Percentiles rank a stretch among this genome's conserved stretches.
These are phyloP conservation scores for Actinostola sp. DNA, from an alignment of 92 coral and sea anemone genomes.

Conservation along the genomic window DNA sequence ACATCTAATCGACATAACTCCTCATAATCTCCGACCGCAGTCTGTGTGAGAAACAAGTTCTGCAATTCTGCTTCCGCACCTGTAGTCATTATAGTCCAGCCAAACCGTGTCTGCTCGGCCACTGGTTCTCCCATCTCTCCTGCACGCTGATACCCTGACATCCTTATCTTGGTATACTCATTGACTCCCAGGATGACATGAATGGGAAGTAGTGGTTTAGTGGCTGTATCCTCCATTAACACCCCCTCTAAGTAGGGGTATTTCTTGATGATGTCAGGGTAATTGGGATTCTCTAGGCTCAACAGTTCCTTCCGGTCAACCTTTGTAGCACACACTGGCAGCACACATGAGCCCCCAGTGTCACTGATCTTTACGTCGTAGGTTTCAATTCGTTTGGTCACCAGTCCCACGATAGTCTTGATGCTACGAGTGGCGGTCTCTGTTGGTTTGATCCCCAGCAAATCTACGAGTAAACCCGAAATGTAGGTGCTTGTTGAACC, in stretches of 20 bases:
- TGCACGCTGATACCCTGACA: constrained; percentile 5
- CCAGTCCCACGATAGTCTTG: constrained; percentile 52
- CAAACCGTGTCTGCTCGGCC: not conserved
- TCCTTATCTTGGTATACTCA: constrained; percentile 25
- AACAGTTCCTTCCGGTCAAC: constrained; percentile 43
- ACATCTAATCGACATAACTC: no score
- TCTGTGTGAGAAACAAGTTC: constrained; percentile 12
- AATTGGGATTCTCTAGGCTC: constrained; percentile 27
- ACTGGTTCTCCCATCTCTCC: constrained; percentile 12
- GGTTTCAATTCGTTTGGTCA: constrained; percentile 37
- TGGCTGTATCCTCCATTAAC: constrained; percentile 23
- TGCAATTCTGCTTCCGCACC: constrained; percentile 1
- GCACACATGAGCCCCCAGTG: constrained; percentile 12
- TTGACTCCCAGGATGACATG: constrained; percentile 27
- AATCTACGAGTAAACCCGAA: constrained; percentile 19
- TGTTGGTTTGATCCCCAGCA: no score
- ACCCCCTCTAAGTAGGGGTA: constrained; percentile 25
- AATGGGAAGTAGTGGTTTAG: constrained; percentile 7
- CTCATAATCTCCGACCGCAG: constrained; percentile 7
- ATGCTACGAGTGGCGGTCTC: no score
- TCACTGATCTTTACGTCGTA: constrained; percentile 47
- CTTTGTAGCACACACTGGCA: constrained; percentile 30
- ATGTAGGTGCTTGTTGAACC: constrained; percentile 34
- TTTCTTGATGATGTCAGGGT: constrained; percentile 10
- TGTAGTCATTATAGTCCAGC: constrained; percentile 2